phyloP scores from a whole-genome alignment of 2,888 invertebrate species.

The Tachina grossa region DNA sequence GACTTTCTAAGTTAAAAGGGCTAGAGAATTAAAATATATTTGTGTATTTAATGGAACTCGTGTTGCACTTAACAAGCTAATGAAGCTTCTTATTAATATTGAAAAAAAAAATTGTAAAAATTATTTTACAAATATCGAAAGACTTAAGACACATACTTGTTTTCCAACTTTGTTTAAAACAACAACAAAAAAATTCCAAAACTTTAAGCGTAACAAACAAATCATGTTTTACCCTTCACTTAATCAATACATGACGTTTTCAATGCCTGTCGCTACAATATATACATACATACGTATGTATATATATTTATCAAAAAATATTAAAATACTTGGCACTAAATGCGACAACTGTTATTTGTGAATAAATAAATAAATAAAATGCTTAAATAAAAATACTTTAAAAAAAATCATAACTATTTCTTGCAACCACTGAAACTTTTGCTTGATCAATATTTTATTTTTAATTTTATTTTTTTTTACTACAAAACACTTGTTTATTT shows the following conservation, averaged over 20 bases:
- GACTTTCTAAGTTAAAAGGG: too few relatives aligned
- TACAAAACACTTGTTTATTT: slow-evolving; percentile 50
- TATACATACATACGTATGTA: background rate
- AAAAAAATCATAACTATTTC: background rate
- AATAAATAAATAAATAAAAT: slow-evolving; percentile 51
- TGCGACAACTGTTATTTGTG: slow-evolving; percentile 65
- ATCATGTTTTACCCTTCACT: slow-evolving; percentile 70
- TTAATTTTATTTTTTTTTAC: background rate
- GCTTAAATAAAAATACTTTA: background rate
- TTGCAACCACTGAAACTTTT: background rate
- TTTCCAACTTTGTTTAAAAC: slow-evolving; percentile 4
- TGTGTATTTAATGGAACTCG: too few relatives aligned
- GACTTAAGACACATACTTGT: slow-evolving; percentile 56
- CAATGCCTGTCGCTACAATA: slow-evolving; percentile 40
- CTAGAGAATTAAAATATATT: too few relatives aligned
- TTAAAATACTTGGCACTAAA: slow-evolving; percentile 64
- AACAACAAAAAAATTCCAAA: slow-evolving; percentile 26
- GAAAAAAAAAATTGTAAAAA: background rate
- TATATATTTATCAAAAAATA: slow-evolving; percentile 8
- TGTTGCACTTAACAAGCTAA: too few relatives aligned
- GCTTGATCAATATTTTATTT: background rate
- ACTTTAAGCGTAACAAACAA: slow-evolving; percentile 39
- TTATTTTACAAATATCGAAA: slow-evolving; percentile 24
- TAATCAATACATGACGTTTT: slow-evolving; percentile 64
- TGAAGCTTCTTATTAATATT: too few relatives aligned